Percentiles rank a stretch among this genome's conserved stretches.
Evolutionary conservation across 2,888 invertebrate species (phyloP).

Genomic region (Lamellibrachia satsuma): DNA sequence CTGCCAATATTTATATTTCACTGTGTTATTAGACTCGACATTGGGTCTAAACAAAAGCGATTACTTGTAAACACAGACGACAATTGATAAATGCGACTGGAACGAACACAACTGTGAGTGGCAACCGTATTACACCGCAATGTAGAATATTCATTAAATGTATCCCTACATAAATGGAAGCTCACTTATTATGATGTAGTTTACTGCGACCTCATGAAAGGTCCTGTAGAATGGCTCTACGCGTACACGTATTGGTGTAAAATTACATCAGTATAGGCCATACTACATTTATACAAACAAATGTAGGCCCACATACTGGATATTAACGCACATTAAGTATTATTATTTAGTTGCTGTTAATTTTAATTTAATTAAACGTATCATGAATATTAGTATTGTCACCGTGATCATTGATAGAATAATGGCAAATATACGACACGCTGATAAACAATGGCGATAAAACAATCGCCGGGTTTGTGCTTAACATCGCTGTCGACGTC

Average conservation of each 20-base stretch:
- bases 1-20: constrained; percentile 17
- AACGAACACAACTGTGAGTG: not conserved
- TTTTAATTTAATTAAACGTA: not conserved
- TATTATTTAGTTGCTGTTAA: not conserved
- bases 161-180: not conserved
- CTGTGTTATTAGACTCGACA: not conserved
- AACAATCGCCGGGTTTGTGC: not conserved
- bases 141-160: not conserved
- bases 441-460: not conserved
- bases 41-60: not conserved
- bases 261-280: not conserved
- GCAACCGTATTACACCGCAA: not conserved
- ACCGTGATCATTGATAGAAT: not conserved
- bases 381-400: not conserved
- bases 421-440: not conserved
- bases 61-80: not conserved
- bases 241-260: not conserved
- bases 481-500: not conserved
- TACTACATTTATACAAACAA: not conserved
- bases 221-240: not conserved
- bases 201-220: not conserved
- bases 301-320: not conserved
- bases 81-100: not conserved
- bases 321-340: not conserved
- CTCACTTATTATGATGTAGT: not conserved